Evolutionary conservation across 2,888 invertebrate species (phyloP), one percentile per base, ranked within the genome.

Genomic region (Atethmia centrago): DNA sequence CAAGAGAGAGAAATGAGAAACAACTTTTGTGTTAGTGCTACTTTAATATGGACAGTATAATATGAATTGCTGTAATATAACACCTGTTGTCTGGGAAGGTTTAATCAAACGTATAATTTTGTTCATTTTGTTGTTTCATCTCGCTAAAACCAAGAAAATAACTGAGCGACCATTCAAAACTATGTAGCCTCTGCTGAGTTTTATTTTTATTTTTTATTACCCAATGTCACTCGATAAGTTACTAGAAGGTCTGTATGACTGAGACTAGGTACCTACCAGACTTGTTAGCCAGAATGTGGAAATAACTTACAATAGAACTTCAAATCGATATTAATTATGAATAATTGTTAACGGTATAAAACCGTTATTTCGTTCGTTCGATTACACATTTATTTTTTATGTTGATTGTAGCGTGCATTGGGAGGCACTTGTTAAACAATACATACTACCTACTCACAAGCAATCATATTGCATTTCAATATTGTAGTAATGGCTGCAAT

Each of bases 11-110:
- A 42, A 25, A 63, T 63, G 42, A 74, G 31, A 56, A 64, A 73
- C 53, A 12, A 53, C 28, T 40, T n/a, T 19, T 55, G n/a, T 55
- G 53, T 55, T 47, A 42, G 47, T 16, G n/a, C n/a, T 42, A 62
- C 19, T 74, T 63, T 56, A 55, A 47, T 55, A 72, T 40, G 45
- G 36, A 71, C 36, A 45, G 16, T 45, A 36, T 16, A 59, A 36
- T 16, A 59, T 67, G 5, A 67, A 76, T 76, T 40, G 45, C 21
- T 36, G 51, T 76, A 49, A 40, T 53, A 68, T 68, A 2, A n/a
- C 14, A 28, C 40, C 16, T 55, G 12, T 31, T 42, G 3, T 55
- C 40, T 47, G 31, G 12, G 21, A 45, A 16, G 14, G 19, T 45
- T 74, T 58, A 45, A 74, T 74, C 49, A 74, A 49, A 66, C 14